Base-by-base conservation (phyloP, 2,113 vertebrate genomes). In the Sterrhoptilus dennistouni region DNA sequence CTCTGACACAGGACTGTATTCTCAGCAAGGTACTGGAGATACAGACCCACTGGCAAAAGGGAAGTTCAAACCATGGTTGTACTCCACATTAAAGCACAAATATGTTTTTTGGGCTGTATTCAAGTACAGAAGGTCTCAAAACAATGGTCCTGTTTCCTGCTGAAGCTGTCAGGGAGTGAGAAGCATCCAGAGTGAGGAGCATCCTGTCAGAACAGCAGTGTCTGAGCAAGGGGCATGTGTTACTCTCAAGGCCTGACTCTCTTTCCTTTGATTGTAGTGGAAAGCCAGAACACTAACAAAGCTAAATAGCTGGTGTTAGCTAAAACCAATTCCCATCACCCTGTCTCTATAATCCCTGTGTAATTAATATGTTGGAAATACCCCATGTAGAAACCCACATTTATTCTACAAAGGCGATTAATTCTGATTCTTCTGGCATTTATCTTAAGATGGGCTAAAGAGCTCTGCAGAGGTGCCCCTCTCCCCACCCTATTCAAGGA, bases 391-490 rank as follows among this genome's bases (percentile, higher is more conserved):
- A 84, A 36, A 29, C 13, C 2, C 1, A 18, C 3, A 12, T 59
- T 82, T 85, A 36, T 38, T 85, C 28, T 49, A 18, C 31, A 65
- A 18, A 56, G 17, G 27, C 50, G 79, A 66, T 87, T 60, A 3
- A 21, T 44, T 24, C 15, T 56, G 29, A 42, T 80, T 84, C 36
- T 82, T 66, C 61, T 71, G 69, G 45, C 28, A 50, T 36, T 29
- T 61, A 15, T 35, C 3, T 61, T 57, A 83, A 44, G 22, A 25
- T 33, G 35, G 14, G 7, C 16, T 68, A 25, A 71, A 52, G 22
- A 12, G 3, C 36, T 83, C 31, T 87, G 45, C 27, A 0, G 1
- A 53, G 5, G 5, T 29, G 9, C 1, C 14, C 1, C 5, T 53
- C 14, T 81, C 9, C 7, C 17, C 25, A 49, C 2, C 24, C 45